Conservation (phyloP, 2,888 invertebrate species). For the Oligia strigilis region DNA sequence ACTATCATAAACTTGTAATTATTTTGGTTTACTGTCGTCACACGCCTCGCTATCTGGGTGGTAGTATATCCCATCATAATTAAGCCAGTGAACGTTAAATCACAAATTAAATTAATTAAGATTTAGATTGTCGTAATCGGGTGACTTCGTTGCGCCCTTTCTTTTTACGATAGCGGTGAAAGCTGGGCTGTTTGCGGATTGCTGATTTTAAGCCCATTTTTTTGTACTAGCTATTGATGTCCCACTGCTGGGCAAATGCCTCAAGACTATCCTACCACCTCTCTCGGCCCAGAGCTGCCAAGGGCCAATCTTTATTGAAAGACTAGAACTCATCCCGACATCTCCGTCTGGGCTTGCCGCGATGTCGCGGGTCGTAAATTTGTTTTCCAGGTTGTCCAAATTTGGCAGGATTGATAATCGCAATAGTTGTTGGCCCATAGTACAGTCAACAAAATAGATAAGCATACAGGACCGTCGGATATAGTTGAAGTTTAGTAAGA, state of each 20-base stretch:
- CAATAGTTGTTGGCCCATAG: not conserved
- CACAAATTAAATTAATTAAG: not conserved
- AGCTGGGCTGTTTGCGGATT: not conserved
- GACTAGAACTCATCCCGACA: no score
- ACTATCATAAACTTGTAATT: slow-evolving; percentile 23
- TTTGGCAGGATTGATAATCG: not conserved
- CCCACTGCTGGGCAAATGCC: no score
- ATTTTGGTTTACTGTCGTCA: slow-evolving; percentile 20
- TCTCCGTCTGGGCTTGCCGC: no score
- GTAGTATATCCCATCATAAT: slow-evolving; percentile 1
- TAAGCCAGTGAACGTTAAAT: not conserved
- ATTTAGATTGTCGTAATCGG: not conserved
- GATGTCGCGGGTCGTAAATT: no score
- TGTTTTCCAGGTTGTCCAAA: not conserved
- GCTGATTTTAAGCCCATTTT: not conserved
- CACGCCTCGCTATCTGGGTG: not conserved
- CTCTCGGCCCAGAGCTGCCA: no score
- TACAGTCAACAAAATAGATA: no score
- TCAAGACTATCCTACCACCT: no score
- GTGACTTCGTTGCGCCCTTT: slow-evolving; percentile 9
- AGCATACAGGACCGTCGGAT: no score
- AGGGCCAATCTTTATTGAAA: no score
- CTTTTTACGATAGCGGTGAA: not conserved
- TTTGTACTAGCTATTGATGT: no score
- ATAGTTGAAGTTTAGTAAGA: no score